Evolutionary conservation across 2,888 invertebrate genomes (phyloP), one percentile per base, ranked within the genome.

Genomic region (Marasmarcha lunaedactyla): DNA sequence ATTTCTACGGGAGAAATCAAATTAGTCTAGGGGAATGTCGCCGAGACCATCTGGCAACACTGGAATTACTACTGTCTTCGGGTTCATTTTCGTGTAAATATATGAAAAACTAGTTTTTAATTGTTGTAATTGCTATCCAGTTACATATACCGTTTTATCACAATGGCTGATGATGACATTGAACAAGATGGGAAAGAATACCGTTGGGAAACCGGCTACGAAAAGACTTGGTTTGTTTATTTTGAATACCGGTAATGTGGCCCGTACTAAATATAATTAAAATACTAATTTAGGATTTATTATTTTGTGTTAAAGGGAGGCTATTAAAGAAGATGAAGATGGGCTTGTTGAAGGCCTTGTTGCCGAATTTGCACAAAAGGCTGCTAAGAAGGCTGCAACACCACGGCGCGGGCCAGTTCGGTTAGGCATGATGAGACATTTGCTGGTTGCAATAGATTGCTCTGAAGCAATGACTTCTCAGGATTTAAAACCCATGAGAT

Each of bases 391-490:
- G 62, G 85, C 92, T 0, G 89, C 90, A 45, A 84, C 88, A 26
- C 87, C 90, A 34, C 89, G 90, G 46, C 86, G 87, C 44, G 88
- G 90, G 6, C 92, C 94, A 46, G 90, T 95, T 34, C 89, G 96
- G 42, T 87, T 99, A 25, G 98, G 98, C 27, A 98, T 98, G 97
- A 99, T 99, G 98, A 87, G 99, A 36, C 98, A 99, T 73, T 71
- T 99, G 40, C 94, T 91, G 60, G 73, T 99, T 1, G 88, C 98
- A 14, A 73, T 99, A 2, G 99, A 99, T 70, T 92, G 94, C 64
- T 98, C 98, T 0, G 93, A 94, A 58, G 89, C 95, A 1, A 99
- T 99, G 98, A 88, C 88, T 30, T 93, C 93, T 52, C 97, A 96
- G 60, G 98, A 98, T 77, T 84, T 99, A 36, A 98, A 96, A 72